These are phyloP conservation scores for Gasteruption jaculator DNA, from an alignment of 2,888 invertebrate genomes.

Conservation along the genomic window DNA sequence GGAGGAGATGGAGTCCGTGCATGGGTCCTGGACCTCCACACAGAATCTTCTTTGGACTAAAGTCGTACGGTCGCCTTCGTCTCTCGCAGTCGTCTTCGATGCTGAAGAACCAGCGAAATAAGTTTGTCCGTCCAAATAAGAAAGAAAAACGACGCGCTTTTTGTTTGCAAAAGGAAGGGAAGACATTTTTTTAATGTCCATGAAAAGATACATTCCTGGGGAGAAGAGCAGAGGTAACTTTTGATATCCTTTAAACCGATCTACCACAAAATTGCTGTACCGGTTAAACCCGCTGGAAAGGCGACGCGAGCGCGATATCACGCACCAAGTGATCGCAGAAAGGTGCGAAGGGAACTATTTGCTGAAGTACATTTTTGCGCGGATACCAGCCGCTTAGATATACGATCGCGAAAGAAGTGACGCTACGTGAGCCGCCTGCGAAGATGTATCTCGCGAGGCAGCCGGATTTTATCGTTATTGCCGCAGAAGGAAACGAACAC, in stretches of 20 bases:
- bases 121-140: neutral
- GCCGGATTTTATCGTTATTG: slow-evolving; percentile 39
- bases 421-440: slow-evolving; percentile 41
- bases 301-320: neutral
- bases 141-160: neutral
- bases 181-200: too few species aligned
- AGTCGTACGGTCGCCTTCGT: slow-evolving; percentile 23
- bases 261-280: too few species aligned
- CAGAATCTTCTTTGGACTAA: too few species aligned
- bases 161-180: too few species aligned
- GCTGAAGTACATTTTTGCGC: slow-evolving; percentile 35
- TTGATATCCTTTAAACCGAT: too few species aligned
- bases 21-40: too few species aligned
- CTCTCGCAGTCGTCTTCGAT: slow-evolving; percentile 21
- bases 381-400: slow-evolving; percentile 30
- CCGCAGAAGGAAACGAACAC: too few species aligned
- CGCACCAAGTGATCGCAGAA: slow-evolving; percentile 4
- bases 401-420: slow-evolving; percentile 41
- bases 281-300: too few species aligned
- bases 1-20: slow-evolving; percentile 8
- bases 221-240: too few species aligned
- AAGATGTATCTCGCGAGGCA: slow-evolving; percentile 27
- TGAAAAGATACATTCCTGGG: too few species aligned
- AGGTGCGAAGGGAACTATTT: slow-evolving; percentile 46
- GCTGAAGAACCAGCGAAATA: too few species aligned